phyloP scores from a whole-genome alignment of 2,888 invertebrate species.

The Drosophila prolongata region DNA sequence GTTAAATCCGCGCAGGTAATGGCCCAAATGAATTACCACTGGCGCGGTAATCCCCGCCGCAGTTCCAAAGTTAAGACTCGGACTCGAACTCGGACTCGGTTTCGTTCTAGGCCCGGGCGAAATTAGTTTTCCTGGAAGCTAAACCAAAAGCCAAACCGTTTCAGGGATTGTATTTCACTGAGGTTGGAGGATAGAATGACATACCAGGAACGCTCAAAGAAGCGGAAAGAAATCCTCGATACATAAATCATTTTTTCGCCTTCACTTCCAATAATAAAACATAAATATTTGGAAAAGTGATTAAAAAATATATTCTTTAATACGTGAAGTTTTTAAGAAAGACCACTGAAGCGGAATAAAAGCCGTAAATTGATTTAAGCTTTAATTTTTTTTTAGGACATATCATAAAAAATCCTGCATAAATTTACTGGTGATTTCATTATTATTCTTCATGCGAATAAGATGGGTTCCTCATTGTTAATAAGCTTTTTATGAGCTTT shows the following conservation, averaged over 20 bases:
- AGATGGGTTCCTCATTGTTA: neutral
- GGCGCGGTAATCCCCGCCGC: slow-evolving; percentile 17
- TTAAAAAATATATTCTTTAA: slow-evolving; percentile 1
- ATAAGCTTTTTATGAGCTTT: neutral
- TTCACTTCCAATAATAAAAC: slow-evolving; percentile 5
- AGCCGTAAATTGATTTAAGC: neutral
- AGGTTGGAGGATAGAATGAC: slow-evolving; percentile 7
- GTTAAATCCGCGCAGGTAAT: slow-evolving; percentile 37
- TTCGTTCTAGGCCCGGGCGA: slow-evolving; percentile 9
- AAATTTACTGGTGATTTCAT: neutral
- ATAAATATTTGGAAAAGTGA: slow-evolving; percentile 4
- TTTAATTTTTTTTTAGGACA: neutral
- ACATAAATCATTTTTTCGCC: slow-evolving; percentile 15
- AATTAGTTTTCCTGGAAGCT: slow-evolving; percentile 38
- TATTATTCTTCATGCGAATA: neutral
- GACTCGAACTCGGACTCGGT: neutral
- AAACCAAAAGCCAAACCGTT: slow-evolving; percentile 6
- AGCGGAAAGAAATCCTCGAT: neutral
- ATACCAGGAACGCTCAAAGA: slow-evolving; percentile 8
- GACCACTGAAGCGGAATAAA: neutral
- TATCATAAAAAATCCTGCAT: neutral
- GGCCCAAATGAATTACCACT: slow-evolving; percentile 30
- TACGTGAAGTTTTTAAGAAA: neutral
- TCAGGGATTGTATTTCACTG: slow-evolving; percentile 25
- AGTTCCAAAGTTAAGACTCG: slow-evolving; percentile 2